Conservation (phyloP, 2,113 vertebrate genomes). For the Ramphastos sulfuratus region DNA sequence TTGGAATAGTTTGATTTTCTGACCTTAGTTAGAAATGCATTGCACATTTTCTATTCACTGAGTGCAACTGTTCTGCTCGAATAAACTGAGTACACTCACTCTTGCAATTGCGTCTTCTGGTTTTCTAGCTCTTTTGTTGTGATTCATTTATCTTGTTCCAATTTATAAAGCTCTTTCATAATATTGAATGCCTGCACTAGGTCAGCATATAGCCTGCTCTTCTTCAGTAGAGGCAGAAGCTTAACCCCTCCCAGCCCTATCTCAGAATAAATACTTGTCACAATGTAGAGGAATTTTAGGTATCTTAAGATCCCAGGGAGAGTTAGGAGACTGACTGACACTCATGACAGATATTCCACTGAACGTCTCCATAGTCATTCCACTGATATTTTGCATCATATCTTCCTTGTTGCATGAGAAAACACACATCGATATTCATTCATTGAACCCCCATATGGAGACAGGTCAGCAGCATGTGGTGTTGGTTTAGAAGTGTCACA, state of each 20-base stretch:
- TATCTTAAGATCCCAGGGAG: not conserved
- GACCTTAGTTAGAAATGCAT: slow-evolving; percentile 54
- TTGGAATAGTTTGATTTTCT: slow-evolving; percentile 44
- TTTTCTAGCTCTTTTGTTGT: slow-evolving; percentile 56
- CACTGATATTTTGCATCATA: not conserved
- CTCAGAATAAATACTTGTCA: not conserved
- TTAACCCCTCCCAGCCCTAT: not conserved
- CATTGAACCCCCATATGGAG: not conserved
- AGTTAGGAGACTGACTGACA: not conserved
- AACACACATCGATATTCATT: not conserved
- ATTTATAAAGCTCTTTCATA: slow-evolving; percentile 59
- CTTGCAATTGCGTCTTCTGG: slow-evolving; percentile 9
- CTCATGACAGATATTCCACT: not conserved
- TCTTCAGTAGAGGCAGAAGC: not conserved
- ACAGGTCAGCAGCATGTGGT: not conserved
- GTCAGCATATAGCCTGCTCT: slow-evolving; percentile 35
- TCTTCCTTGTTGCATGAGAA: not conserved
- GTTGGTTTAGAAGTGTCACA: not conserved
- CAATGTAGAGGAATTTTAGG: not conserved
- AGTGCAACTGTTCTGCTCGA: slow-evolving; percentile 50
- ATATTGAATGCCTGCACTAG: slow-evolving; percentile 47
- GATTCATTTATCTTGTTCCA: slow-evolving; percentile 62
- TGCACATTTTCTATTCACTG: slow-evolving; percentile 26
- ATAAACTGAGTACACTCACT: slow-evolving; percentile 53
- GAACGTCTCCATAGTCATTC: no score